Conservation (phyloP, 2,797 vertebrate species). For the Danio aesculapii region DNA sequence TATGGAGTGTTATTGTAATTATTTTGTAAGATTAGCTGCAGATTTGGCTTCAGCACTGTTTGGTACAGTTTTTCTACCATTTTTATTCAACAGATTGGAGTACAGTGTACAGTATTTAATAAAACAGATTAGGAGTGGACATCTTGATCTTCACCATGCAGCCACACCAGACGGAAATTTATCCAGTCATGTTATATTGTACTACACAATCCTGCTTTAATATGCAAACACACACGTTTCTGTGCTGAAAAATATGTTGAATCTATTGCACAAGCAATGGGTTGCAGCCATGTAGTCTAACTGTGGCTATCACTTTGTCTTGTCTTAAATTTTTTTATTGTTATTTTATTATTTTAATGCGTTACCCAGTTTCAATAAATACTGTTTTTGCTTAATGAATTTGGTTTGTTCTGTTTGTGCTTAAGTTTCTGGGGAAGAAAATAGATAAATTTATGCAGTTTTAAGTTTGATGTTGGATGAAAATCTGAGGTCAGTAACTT, state of each 20-base stretch:
- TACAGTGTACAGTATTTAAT: not conserved
- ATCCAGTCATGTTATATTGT: not conserved
- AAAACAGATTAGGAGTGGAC: not conserved
- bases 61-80: not conserved
- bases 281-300: no score
- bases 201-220: not conserved
- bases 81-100: not conserved
- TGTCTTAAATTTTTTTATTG: conserved; percentile 2
- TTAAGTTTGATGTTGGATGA: no score
- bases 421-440: no score
- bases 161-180: not conserved
- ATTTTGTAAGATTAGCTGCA: no score
- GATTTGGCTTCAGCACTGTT: no score
- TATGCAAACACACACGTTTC: not conserved
- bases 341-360: not conserved
- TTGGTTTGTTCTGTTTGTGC: not conserved
- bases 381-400: not conserved
- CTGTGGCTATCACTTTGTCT: no score
- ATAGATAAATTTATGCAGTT: not conserved
- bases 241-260: not conserved
- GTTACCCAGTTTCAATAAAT: not conserved
- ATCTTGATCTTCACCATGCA: not conserved
- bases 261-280: no score
- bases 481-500: no score
- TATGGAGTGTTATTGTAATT: no score